phyloP scores from a whole-genome alignment of 2,797 vertebrate species.

The Onychomys leucogaster region DNA sequence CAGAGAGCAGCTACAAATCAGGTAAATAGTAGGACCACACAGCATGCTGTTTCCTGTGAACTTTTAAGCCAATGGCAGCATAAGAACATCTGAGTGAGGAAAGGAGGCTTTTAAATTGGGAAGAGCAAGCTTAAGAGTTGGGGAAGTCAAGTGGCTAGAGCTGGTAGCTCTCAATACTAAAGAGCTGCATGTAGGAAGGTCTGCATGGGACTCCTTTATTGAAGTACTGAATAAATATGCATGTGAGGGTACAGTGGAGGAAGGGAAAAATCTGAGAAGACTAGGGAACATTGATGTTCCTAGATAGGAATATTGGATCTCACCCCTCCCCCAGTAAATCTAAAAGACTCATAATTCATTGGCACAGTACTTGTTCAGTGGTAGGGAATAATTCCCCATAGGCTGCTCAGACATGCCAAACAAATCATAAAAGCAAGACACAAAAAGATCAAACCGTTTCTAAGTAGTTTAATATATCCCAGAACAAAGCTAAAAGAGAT shows the following conservation, averaged over 20 bases:
- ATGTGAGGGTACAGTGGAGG: background rate
- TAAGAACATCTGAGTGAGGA: background rate
- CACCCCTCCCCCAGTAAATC: background rate
- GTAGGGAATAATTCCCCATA: constrained; percentile 22
- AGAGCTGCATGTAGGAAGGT: background rate
- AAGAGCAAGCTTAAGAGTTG: background rate
- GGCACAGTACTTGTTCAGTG: background rate
- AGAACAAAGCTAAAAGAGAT: constrained; percentile 62
- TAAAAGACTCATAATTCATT: constrained; percentile 22
- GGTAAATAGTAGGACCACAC: background rate
- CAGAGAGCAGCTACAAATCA: background rate
- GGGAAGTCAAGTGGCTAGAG: background rate
- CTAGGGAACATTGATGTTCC: background rate
- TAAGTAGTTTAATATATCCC: constrained; percentile 21
- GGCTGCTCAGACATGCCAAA: background rate
- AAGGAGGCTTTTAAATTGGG: background rate
- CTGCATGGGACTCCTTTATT: background rate
- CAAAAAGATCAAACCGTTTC: constrained; percentile 1
- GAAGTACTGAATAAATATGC: background rate
- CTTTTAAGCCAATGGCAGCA: background rate
- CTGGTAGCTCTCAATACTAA: background rate
- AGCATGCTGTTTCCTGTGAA: background rate
- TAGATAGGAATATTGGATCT: background rate
- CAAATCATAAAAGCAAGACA: constrained; percentile 43
- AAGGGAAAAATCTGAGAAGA: background rate